Evolutionary conservation across 2,113 vertebrate genomes (phyloP), one percentile per base, ranked within the genome.

Genomic region (Rhynchopsitta pachyrhyncha): DNA sequence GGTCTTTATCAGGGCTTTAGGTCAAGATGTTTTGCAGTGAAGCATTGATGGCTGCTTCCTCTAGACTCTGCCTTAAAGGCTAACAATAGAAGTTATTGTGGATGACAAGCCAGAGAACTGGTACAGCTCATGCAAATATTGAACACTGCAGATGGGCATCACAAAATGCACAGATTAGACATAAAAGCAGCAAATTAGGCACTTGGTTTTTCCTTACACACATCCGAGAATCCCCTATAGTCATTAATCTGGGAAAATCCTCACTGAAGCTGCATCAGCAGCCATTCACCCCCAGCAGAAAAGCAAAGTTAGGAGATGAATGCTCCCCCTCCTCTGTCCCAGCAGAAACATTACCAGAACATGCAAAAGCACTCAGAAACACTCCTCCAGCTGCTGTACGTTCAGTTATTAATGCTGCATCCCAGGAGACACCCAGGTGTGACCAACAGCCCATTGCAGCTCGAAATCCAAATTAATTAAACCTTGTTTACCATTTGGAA

Each of bases 401-500:
- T 46, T 46, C 23, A 1, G 47, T 13, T 67, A 14, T 46, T 35
- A 19, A 50, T 29, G 57, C 79, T 2, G 9, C 49, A 12, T 53
- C 88, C 70, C 70, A 7, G 44, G 42, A 31, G 1, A 9, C 85
- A 25, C 76, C 87, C 27, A 31, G 20, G 78, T 46, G 1, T 60
- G 95, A 42, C 94, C 92, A 63, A 23, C 28, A 18, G 71, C 83
- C 47, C 75, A 11, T 2, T 69, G 84, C 18, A 86, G 93, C 91
- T 95, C 81, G 91, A 93, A 96, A 95, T 96, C 69, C 82, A 93
- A 96, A 97, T 97, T 96, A 98, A 97, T 97, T 96, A 97, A 96
- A 96, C 83, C 74, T 96, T 96, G 94, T 97, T 97, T 97, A 95
- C 93, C 74, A 18, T 87, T 95, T 68, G 68, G 81, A 93, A 97